Evolutionary conservation across 2,113 vertebrate genomes (phyloP), one percentile per base, ranked within the genome.

Genomic region (Fulmarus glacialis): DNA sequence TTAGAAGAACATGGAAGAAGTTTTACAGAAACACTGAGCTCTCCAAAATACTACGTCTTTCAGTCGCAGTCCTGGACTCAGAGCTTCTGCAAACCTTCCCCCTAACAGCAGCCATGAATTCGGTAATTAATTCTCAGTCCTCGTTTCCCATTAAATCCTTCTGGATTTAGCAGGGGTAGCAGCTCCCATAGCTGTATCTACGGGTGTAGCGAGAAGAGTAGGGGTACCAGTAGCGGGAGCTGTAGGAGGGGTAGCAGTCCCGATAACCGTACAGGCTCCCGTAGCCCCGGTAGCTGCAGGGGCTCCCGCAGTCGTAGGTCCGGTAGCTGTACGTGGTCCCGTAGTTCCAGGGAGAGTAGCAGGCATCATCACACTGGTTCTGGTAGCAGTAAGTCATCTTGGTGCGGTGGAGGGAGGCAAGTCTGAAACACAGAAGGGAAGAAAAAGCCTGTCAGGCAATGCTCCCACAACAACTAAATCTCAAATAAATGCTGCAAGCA

Each of bases 321-420:
- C 21, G 60, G 77, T 42, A 82, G n/a, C 4, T 55, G 71, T 22
- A 70, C 27, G 26, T 18, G 1, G 34, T 10, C 5, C 71, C 9
- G 5, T 64, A 92, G 85, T 8, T n/a, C 43, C 89, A 94, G 30
- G 92, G 95, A 4, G 75, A 68, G 71, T 38, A 74, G 89, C 92
- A 94, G 71, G 23, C 1, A 7, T 96, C 89, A 5, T 96, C 92
- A 2, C 93, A 96, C 93, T 77, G 87, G 53, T 68, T 77, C 90
- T 96, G 95, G 81, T 92, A 92, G 82, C 2, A 88, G 87, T 19
- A 94, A 77, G 91, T 95, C 95, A 94, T 94, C 77, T 67, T 81
- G 87, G 15, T 16, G 77, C 0, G 22, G 9, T n/a, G 74, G 27
- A 45, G 27, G 53, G 59, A 40, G 22, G 64, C 2, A 8, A 43